Evolutionary conservation across 2,113 vertebrate species (phyloP).

Genomic region (Potamarius usumacintae): DNA sequence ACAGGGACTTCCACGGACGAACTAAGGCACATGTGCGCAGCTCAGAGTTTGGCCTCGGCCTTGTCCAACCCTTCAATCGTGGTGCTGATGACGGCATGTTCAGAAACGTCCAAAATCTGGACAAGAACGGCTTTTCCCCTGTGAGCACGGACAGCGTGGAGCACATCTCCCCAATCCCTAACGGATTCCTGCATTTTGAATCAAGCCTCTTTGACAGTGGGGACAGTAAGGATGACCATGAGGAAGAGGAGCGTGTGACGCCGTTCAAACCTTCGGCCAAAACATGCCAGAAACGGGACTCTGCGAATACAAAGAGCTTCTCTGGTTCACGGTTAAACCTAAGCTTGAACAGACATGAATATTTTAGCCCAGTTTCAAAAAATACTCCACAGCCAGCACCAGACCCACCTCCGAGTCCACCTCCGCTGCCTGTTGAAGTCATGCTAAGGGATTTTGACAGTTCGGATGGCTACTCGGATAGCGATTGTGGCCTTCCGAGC

Average conservation of each 20-base stretch:
- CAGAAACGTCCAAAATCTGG: slow-evolving; percentile 52
- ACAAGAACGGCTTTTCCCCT: slow-evolving; percentile 69
- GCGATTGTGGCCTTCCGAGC: slow-evolving; percentile 66
- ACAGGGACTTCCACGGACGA: slow-evolving; percentile 58
- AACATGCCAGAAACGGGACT: slow-evolving; percentile 52
- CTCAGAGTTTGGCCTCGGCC: slow-evolving; percentile 61
- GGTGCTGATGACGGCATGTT: slow-evolving; percentile 56
- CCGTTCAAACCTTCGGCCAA: slow-evolving; percentile 58
- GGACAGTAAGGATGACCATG: slow-evolving; percentile 63
- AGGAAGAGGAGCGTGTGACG: slow-evolving; percentile 48
- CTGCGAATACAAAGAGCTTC: slow-evolving; percentile 41
- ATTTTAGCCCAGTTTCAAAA: slow-evolving; percentile 71
- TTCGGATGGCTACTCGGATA: slow-evolving; percentile 70
- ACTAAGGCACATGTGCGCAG: slow-evolving; percentile 64
- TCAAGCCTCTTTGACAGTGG: slow-evolving; percentile 73
- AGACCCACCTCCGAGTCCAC: slow-evolving; percentile 67
- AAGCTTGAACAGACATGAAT: slow-evolving; percentile 62
- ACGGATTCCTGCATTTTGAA: slow-evolving; percentile 75
- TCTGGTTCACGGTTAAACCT: slow-evolving; percentile 55
- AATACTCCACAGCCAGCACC: slow-evolving; percentile 69
- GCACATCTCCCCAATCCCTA: slow-evolving; percentile 66
- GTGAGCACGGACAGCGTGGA: slow-evolving; percentile 67
- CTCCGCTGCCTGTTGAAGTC: slow-evolving; percentile 66
- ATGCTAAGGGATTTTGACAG: slow-evolving; percentile 71
- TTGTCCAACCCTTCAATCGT: slow-evolving; percentile 60